Evolutionary conservation across 2,888 invertebrate genomes (phyloP).

Genomic region (Oscheius sp.): DNA sequence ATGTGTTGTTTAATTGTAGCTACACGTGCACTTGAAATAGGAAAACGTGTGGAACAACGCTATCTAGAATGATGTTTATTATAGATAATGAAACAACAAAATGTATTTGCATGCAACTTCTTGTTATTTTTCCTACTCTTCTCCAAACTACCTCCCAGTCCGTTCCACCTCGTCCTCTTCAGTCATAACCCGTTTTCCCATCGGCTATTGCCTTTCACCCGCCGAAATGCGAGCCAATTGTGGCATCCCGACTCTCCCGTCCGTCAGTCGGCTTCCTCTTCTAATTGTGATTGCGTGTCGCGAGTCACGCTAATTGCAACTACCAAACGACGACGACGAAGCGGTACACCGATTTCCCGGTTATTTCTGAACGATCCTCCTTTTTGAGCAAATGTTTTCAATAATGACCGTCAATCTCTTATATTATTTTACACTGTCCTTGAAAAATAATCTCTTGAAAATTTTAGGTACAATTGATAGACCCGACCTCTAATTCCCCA

Average conservation of each 20-base stretch:
- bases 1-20: too few relatives aligned
- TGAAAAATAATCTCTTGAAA: too few relatives aligned
- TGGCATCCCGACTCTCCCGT: background rate
- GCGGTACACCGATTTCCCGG: background rate
- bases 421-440: too few relatives aligned
- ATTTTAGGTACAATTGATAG: too few relatives aligned
- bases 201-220: constrained; percentile 13
- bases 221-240: constrained; percentile 19
- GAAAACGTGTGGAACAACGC: too few relatives aligned
- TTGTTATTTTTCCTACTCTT: background rate
- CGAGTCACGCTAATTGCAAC: constrained; percentile 28
- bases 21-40: too few relatives aligned
- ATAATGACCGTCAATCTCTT: too few relatives aligned
- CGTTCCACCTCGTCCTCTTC: background rate
- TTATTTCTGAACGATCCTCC: background rate
- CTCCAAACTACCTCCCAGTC: background rate
- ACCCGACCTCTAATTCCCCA: background rate
- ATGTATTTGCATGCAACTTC: too few relatives aligned
- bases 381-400: background rate
- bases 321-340: background rate
- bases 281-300: constrained; percentile 30
- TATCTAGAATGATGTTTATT: too few relatives aligned
- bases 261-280: constrained; percentile 19
- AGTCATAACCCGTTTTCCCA: constrained; percentile 7
- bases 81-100: too few relatives aligned